Evolutionary conservation across 2,113 vertebrate genomes (phyloP).

Genomic region (Zosterops pallidus): DNA sequence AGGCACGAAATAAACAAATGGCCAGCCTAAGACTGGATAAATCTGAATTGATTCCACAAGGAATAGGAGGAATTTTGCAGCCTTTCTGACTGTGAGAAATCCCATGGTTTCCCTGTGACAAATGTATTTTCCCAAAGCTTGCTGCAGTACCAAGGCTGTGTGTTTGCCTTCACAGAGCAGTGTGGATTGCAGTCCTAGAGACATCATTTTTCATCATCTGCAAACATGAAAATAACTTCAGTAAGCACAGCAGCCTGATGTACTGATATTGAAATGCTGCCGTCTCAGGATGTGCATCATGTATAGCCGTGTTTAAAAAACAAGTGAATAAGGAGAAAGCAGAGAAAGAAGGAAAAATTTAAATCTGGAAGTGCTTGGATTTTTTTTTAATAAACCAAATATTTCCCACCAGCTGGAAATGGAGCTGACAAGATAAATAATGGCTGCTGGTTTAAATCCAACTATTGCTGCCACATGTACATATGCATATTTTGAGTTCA

Average conservation of each 20-base stretch:
- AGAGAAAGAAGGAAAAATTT: not conserved
- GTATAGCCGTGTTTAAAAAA: not conserved
- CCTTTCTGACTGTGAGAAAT: not conserved
- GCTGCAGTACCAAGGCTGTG: not conserved
- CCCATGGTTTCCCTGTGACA: not conserved
- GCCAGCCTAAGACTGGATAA: not conserved
- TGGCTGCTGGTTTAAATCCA: not conserved
- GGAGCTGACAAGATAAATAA: not conserved
- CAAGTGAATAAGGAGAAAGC: not conserved
- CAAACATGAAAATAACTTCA: conserved; percentile 32
- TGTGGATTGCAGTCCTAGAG: not conserved
- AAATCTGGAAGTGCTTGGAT: not conserved
- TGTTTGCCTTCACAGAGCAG: not conserved
- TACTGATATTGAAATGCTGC: conserved; percentile 3
- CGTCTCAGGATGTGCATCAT: not conserved
- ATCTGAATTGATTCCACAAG: not conserved
- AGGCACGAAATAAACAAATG: conserved; percentile 29
- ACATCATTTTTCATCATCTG: conserved; percentile 30
- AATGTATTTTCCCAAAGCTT: conserved; percentile 3
- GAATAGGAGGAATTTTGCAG: not conserved
- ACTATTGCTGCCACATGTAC: not conserved
- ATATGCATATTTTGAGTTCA: not conserved
- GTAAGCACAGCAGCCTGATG: not conserved
- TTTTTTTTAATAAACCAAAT: not conserved
- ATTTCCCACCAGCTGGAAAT: not conserved